These are phyloP conservation scores for Bombus soroeensis DNA, from an alignment of 1,140 invertebrate species.

Conservation along the genomic window DNA sequence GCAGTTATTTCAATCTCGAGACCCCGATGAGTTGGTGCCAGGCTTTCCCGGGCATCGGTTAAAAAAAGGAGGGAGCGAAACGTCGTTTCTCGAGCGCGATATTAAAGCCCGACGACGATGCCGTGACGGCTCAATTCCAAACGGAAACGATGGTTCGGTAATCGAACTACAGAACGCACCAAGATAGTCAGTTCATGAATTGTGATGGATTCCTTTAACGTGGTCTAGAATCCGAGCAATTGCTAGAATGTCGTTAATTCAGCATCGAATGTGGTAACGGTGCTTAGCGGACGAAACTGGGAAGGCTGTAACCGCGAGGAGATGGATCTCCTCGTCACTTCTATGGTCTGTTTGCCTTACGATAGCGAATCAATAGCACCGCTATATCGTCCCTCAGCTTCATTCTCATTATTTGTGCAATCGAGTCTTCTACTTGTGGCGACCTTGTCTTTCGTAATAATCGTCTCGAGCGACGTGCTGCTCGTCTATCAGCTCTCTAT, in stretches of 20 bases:
- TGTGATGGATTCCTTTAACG: background rate
- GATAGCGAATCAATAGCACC: conserved; percentile 60
- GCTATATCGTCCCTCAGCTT: background rate
- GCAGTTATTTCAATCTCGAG: conserved; percentile 7
- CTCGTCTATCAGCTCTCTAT: background rate
- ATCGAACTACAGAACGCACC: background rate
- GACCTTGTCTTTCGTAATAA: conserved; percentile 3
- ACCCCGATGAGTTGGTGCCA: background rate
- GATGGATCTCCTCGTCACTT: background rate
- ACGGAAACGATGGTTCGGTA: background rate
- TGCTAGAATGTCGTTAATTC: background rate
- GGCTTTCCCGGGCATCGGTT: background rate
- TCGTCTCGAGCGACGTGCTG: background rate
- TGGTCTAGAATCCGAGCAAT: background rate
- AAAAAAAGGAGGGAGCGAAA: background rate
- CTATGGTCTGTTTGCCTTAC: conserved; percentile 49
- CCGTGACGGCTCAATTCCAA: too few relatives aligned
- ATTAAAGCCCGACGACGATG: background rate
- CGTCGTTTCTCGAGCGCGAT: background rate
- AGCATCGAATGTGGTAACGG: background rate
- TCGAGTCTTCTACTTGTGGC: background rate
- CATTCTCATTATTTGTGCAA: conserved; percentile 39
- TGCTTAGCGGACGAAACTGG: background rate
- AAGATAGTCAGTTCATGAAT: background rate
- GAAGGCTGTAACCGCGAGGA: background rate